Percentiles rank a stretch among this genome's conserved stretches.
Conservation (phyloP, 2,888 invertebrate genomes). For the Pasiphila rectangulata region DNA sequence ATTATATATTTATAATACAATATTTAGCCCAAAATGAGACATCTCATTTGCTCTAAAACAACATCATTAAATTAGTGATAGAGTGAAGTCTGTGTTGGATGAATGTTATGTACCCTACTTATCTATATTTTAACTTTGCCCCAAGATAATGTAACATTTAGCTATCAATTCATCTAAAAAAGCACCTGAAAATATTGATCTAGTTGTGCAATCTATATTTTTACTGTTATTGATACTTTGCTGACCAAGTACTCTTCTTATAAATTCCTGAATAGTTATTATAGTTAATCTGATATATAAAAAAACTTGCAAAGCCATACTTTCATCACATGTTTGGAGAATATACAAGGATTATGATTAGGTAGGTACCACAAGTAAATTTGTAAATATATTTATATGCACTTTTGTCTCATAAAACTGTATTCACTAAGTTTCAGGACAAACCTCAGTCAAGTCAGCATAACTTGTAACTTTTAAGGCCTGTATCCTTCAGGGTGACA, state of each 20-base stretch:
- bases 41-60: slow-evolving; percentile 34
- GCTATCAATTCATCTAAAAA: background rate
- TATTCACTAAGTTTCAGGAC: no score
- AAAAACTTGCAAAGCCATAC: no score
- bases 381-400: no score
- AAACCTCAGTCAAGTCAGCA: no score
- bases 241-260: background rate
- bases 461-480: no score
- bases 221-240: slow-evolving; percentile 1
- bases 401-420: no score
- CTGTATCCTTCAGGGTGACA: no score
- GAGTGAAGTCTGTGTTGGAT: background rate
- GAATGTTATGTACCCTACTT: background rate
- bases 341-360: no score
- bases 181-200: background rate
- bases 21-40: slow-evolving; percentile 41
- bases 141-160: background rate
- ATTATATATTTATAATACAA: slow-evolving; percentile 30
- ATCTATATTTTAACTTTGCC: background rate
- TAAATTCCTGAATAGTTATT: no score
- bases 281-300: no score
- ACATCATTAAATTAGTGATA: slow-evolving; percentile 6
- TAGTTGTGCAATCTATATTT: background rate
- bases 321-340: no score
- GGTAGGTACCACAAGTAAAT: no score